phyloP scores from a whole-genome alignment of 2,113 vertebrate species.

The Porphyrio hochstetteri region DNA sequence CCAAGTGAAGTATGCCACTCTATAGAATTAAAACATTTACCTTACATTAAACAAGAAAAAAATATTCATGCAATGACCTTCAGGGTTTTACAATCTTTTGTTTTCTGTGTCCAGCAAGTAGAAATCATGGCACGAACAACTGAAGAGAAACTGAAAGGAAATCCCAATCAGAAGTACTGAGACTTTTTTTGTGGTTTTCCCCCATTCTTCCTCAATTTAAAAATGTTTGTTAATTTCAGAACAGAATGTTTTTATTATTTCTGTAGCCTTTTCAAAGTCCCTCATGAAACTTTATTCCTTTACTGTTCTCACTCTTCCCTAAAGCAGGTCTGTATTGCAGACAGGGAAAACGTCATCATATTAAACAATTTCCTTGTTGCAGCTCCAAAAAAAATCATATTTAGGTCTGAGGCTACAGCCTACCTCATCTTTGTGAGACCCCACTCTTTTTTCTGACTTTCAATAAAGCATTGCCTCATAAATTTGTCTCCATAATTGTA shows the following conservation, averaged over 20 bases:
- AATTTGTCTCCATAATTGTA: background rate
- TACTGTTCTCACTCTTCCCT: conserved; percentile 16
- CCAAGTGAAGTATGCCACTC: background rate
- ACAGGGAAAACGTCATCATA: conserved; percentile 12
- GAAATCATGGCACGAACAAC: background rate
- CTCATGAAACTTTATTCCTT: conserved; percentile 11
- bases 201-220: conserved; percentile 36
- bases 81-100: background rate
- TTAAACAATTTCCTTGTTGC: background rate
- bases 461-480: background rate
- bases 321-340: background rate
- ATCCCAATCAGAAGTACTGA: background rate
- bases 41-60: background rate
- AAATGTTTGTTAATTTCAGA: background rate
- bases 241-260: conserved; percentile 52
- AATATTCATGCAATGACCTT: background rate
- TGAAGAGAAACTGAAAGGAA: conserved; percentile 17
- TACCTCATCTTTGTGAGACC: background rate
- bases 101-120: no score
- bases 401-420: background rate
- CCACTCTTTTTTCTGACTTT: background rate
- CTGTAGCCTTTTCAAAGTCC: conserved; percentile 6
- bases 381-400: background rate
- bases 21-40: background rate
- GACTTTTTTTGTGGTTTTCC: background rate